A percentile compares a stretch with the other conserved stretches of the same genome.
These are phyloP conservation scores for Bradynema listronoti DNA, from an alignment of 1,140 invertebrate species.

Conservation along the genomic window DNA sequence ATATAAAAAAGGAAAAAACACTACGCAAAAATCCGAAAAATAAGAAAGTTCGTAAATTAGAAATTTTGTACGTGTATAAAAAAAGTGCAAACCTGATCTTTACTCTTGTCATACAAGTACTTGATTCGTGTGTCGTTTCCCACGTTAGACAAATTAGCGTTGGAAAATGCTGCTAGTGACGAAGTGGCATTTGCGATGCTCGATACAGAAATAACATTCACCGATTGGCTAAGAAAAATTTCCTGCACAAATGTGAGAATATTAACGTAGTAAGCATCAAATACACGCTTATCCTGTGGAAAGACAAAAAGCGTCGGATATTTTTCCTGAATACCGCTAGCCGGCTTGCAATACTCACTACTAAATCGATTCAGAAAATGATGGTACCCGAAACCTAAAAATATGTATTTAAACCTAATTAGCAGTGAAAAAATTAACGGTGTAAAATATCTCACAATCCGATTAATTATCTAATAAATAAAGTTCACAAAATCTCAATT, in stretches of 20 bases:
- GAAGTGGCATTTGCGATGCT: too few species aligned
- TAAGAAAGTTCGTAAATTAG: neutral
- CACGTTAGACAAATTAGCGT: too few species aligned
- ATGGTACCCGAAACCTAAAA: slow-evolving; percentile 29
- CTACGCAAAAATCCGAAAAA: neutral
- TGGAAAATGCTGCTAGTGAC: too few species aligned
- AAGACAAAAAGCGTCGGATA: slow-evolving; percentile 24
- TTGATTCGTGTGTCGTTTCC: slow-evolving; percentile 15
- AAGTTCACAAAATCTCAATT: neutral
- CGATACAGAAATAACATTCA: too few species aligned
- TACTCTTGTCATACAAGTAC: slow-evolving; percentile 17
- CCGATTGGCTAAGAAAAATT: neutral
- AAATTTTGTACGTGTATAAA: neutral
- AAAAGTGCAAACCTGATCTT: slow-evolving; percentile 17
- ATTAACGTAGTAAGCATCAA: slow-evolving; percentile 21
- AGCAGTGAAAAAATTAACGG: neutral
- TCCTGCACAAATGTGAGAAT: slow-evolving; percentile 29
- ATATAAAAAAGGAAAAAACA: neutral
- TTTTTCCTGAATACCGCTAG: slow-evolving; percentile 28
- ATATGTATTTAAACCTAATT: too few species aligned
- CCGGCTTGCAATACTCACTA: slow-evolving; percentile 26
- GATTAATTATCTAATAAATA: slow-evolving; percentile 1
- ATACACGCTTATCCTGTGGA: slow-evolving; percentile 20
- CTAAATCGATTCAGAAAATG: slow-evolving; percentile 17
- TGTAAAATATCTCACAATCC: neutral